Evolutionary conservation across 2,888 invertebrate species (phyloP), one percentile per base, ranked within the genome.

Genomic region (Ferdinandea cuprea): DNA sequence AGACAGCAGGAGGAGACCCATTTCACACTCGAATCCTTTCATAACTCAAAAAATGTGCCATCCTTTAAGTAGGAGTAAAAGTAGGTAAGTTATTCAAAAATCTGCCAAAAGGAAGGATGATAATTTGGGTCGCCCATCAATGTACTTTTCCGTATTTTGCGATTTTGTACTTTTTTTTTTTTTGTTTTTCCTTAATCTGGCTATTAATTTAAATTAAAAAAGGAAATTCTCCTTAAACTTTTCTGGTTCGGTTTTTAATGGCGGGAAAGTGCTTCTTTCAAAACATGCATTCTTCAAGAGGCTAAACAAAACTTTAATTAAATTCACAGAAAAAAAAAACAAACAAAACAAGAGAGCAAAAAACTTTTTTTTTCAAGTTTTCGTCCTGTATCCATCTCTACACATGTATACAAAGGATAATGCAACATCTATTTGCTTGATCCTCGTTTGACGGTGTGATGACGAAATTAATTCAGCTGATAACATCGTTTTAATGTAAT

Each of bases 191-290:
- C 42, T 42, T 65, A 81, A 76, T 81, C 76, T 59, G 28, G 25
- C 52, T 74, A 74, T 81, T 81, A 76, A 71, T 81, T 76, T 52
- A 81, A 71, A 80, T 80, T 80, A 63, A 69, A 81, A 71, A 73
- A 76, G 40, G 59, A 56, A 48, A 32, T 46, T 40, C 50, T 11
- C 25, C 48, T 48, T 28, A 66, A 42, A 54, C 42, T 71, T 48
- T 56, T 4, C 4, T 58, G 28, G 40, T 52, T 44, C 32, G 30
- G 54, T 25, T 44, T 73, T 58, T 73, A 68, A 73, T 66, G 59
- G 35, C 46, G 30, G 30, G 3, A 21, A 32, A 52, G 61, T 73
- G 28, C 59, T 50, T 35, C n/a, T n/a, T 48, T 25, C 25, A 44
- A 21, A 46, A 32, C 68, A 56, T 15, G 25, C 42, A 42, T 37